phyloP scores from a whole-genome alignment of 2,797 vertebrate species.

The Odontamblyopus lacepedii region DNA sequence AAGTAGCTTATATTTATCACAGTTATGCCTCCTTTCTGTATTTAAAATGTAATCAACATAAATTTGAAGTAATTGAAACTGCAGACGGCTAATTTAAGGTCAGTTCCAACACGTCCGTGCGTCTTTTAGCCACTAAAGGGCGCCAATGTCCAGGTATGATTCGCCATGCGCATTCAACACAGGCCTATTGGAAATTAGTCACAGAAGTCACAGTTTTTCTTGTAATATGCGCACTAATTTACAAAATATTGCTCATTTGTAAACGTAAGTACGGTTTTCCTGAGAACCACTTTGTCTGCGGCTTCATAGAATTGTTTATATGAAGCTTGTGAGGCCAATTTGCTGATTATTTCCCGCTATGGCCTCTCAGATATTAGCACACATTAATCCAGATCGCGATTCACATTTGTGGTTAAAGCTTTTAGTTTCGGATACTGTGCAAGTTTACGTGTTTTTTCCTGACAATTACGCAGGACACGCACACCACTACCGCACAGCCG shows the following conservation, averaged over 20 bases:
- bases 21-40: too few species aligned
- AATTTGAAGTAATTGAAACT: too few species aligned
- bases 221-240: neutral
- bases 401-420: conserved; percentile 32
- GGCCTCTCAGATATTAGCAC: neutral
- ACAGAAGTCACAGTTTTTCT: neutral
- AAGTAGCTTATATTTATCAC: too few species aligned
- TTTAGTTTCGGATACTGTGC: conserved; percentile 23
- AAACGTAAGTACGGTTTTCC: neutral
- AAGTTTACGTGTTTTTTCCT: conserved; percentile 28
- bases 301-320: neutral
- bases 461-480: conserved; percentile 28
- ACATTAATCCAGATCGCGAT: conserved; percentile 2
- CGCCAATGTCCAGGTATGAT: neutral
- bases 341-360: conserved; percentile 1
- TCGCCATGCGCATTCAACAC: neutral
- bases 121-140: neutral
- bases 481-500: neutral
- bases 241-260: neutral
- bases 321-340: neutral
- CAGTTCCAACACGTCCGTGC: neutral
- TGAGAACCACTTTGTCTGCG: neutral
- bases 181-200: neutral
- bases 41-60: too few species aligned
- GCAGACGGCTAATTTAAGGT: too few species aligned